Evolutionary conservation across 2,888 invertebrate species (phyloP), one percentile per base, ranked within the genome.

Genomic region (Itoplectis maculator): DNA sequence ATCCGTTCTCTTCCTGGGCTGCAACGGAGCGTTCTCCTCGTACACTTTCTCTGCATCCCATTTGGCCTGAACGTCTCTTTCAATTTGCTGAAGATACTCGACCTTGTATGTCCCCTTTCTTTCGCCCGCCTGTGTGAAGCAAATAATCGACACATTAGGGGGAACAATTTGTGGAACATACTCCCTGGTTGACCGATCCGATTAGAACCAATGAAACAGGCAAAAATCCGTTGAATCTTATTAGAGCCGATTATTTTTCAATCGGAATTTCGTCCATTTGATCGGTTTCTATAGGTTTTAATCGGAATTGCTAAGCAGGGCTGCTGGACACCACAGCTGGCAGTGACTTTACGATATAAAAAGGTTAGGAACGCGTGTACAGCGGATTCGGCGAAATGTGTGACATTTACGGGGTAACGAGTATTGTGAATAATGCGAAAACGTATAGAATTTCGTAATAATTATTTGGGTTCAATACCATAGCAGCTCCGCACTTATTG

Each of bases 91-190:
- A 5, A 99, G 95, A 91, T 97, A 98, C 91, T 97, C 97, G 51
- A 99, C 97, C 94, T 99, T 99, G 88, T 97, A 98, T n/a, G 98
- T 98, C 63, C 98, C 98, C 93, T 99, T 99, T 56, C 98, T 93
- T 87, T 96, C 96, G 54, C 91, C 85, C 51, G 90, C 89, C 85
- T 90, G 87, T 91, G 89, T 66, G 73, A 37, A 8, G 77, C 15
- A 20, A 74, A 61, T 65, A 45, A 56, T 66, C 40, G 9, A 51
- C 37, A 13, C 13, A 72, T 78, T 73, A n/a, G 15, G 45, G 35
- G n/a, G 18, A 47, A 6, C 37, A 42, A 18, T 56, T 49, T 11
- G 47, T 37, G 37, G 23, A 59, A 29, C 13, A 18, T 15, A n/a
- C 51, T n/a, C n/a, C n/a, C n/a, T n/a, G n/a, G n/a, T n/a, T n/a